Conservation (phyloP, 2,888 invertebrate genomes). For the Tetranychus piercei region DNA sequence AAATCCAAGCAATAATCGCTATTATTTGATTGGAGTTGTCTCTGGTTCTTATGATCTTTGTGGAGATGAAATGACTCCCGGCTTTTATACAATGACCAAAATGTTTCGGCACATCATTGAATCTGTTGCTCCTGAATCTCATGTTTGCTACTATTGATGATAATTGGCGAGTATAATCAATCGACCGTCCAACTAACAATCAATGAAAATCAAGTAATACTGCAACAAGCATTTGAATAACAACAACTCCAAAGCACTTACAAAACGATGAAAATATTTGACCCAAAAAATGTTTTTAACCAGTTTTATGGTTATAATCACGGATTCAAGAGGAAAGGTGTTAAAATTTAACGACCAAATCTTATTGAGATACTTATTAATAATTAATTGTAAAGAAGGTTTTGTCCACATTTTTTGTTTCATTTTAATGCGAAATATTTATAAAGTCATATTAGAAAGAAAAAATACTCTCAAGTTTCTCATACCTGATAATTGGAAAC, state of each 20-base stretch:
- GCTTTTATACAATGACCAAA: slow-evolving; percentile 3
- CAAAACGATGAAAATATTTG: no score
- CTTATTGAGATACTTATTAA: background rate
- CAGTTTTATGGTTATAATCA: no score
- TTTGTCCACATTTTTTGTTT: background rate
- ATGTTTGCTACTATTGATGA: slow-evolving; percentile 3
- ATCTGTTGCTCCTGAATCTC: background rate
- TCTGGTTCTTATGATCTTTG: slow-evolving; percentile 6
- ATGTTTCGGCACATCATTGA: background rate
- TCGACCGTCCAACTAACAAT: no score
- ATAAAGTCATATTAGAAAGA: background rate
- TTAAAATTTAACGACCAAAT: background rate
- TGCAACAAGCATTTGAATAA: no score
- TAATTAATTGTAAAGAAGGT: background rate
- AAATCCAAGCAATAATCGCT: slow-evolving; percentile 18
- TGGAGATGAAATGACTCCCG: slow-evolving; percentile 8
- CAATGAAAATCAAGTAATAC: no score
- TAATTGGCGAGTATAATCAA: no score
- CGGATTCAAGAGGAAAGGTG: background rate
- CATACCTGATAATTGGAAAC: no score
- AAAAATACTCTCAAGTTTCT: no score
- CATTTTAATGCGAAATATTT: background rate
- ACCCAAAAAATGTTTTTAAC: no score
- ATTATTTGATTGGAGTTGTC: slow-evolving; percentile 24
- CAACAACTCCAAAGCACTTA: no score